Conservation (phyloP, 1,140 invertebrate species). For the Neodiprion fabricii region DNA sequence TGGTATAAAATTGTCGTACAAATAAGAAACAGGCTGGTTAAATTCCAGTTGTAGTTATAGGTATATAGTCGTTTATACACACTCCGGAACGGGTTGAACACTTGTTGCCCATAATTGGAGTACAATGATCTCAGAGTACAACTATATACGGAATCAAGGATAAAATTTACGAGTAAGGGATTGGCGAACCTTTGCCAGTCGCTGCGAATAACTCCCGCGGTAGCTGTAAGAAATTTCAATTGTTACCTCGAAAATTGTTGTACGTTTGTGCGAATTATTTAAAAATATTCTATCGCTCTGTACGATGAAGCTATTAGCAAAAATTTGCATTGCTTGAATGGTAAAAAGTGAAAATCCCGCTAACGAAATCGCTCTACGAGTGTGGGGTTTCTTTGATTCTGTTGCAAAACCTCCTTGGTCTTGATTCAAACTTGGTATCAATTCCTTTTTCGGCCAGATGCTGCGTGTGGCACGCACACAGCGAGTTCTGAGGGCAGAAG, state of each 20-base stretch:
- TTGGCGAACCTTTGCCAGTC: not conserved
- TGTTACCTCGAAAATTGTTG: too few relatives aligned
- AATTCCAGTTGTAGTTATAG: not conserved
- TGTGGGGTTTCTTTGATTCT: too few relatives aligned
- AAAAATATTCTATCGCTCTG: too few relatives aligned
- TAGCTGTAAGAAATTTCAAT: too few relatives aligned
- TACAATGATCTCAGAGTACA: conserved; percentile 42
- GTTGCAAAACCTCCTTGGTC: not conserved
- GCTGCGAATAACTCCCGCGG: not conserved
- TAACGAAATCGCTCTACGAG: too few relatives aligned
- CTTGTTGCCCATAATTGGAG: conserved; percentile 51
- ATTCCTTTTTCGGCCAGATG: not conserved
- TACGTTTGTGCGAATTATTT: conserved; percentile 26
- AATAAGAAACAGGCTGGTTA: not conserved
- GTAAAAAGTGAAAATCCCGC: too few relatives aligned
- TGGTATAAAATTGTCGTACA: not conserved
- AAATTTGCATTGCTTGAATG: too few relatives aligned
- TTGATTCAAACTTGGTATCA: not conserved
- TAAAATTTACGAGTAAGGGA: conserved; percentile 17
- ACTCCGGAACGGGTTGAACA: conserved; percentile 37
- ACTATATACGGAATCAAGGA: conserved; percentile 28
- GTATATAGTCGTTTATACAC: not conserved
- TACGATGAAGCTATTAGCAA: too few relatives aligned
- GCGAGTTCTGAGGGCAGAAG: not conserved
- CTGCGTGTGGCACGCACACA: not conserved